Evolutionary conservation across 2,113 vertebrate genomes (phyloP), one percentile per base, ranked within the genome.

Genomic region (Phalacrocorax aristotelis): DNA sequence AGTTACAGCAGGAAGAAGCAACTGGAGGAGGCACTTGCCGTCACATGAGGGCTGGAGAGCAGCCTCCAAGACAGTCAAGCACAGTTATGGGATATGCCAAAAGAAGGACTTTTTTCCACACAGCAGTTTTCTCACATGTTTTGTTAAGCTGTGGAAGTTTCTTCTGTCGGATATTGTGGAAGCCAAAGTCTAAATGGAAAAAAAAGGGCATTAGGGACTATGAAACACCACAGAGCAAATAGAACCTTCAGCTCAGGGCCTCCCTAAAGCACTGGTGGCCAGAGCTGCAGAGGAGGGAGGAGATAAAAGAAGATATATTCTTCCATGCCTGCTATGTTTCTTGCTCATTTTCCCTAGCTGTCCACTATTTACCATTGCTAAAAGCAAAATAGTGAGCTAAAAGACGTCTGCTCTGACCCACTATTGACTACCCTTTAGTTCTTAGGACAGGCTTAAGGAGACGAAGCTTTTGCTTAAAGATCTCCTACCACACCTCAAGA

Each of bases 71-170:
- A 29, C 15, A 82, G 81, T 38, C 20, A 46, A 44, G n/a, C 6
- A 5, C 20, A 65, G 46, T 40, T 71, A 26, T 8, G 8, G 40
- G 32, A n/a, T 83, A 27, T 32, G 20, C 20, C 68, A 69, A 48
- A n/a, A 48, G 51, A 49, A 77, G 14, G 30, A 60, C 36, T 68
- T 86, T 29, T 29, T 68, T 60, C 52, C 36, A 76, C 23, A 15
- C 0, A 1, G 32, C n/a, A 36, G 25, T 79, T 80, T 93, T 71
- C 40, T 44, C n/a, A 32, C 2, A 5, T 23, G 0, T 21, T 61
- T 57, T 78, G 83, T 68, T 90, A 42, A 78, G 38, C 19, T 60
- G 27, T 32, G 51, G n/a, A 76, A 60, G 23, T 51, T 58, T 65
- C 40, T 44, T 40, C 15, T 46, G 55, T 69, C 2, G 1, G 23